A percentile compares a stretch with the other conserved stretches of the same genome.
Evolutionary conservation across 2,888 invertebrate species (phyloP).

Genomic region (Metallyticus violacea): DNA sequence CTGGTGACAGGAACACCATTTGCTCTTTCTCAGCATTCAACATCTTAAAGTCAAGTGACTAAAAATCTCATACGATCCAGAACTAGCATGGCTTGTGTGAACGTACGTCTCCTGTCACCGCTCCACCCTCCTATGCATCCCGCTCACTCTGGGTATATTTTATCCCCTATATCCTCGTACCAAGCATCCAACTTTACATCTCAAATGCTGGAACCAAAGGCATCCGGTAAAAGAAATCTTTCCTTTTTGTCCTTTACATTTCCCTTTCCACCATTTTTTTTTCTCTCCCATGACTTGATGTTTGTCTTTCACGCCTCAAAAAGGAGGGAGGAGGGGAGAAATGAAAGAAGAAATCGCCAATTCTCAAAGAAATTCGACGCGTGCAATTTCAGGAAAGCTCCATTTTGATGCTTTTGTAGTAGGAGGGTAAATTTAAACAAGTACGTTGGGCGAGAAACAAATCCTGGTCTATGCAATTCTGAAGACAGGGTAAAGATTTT

Average conservation of each 20-base stretch:
- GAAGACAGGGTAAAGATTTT: neutral
- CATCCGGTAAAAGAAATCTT: neutral
- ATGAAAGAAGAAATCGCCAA: neutral
- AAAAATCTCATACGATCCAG: conserved; percentile 8
- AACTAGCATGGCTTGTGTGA: neutral
- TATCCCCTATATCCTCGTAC: neutral
- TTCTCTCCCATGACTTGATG: neutral
- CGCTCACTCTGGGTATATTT: neutral
- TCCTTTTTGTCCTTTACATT: neutral
- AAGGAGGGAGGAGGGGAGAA: neutral
- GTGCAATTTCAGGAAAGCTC: neutral
- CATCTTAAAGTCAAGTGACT: neutral
- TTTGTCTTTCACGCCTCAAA: neutral
- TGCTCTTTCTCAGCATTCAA: neutral
- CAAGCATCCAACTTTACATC: conserved; percentile 7
- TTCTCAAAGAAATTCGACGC: neutral
- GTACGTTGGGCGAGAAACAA: neutral
- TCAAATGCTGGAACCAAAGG: conserved; percentile 4
- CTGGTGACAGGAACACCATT: neutral
- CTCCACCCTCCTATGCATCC: neutral
- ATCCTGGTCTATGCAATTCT: neutral
- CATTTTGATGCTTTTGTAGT: neutral
- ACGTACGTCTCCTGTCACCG: neutral
- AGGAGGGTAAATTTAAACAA: neutral
- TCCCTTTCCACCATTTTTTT: neutral